phyloP scores from a whole-genome alignment of 2,113 vertebrate species.

The Monarcha castaneiventris region DNA sequence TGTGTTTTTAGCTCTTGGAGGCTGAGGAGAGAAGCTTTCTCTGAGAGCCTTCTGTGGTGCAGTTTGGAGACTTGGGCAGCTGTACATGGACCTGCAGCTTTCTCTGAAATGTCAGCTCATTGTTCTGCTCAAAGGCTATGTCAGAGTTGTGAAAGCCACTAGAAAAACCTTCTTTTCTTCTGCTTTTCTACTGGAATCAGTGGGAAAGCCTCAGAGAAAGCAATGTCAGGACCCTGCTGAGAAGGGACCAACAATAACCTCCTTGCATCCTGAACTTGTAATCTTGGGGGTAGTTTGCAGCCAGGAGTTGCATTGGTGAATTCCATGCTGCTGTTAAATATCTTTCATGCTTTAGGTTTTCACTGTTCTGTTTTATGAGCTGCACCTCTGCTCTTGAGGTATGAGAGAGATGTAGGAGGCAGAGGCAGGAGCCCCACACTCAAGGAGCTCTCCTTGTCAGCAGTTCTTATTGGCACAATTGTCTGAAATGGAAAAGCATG shows the following conservation, averaged over 20 bases:
- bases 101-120: background rate
- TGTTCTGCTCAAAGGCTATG: background rate
- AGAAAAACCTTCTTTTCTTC: background rate
- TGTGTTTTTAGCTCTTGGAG: background rate
- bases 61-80: background rate
- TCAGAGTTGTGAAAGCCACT: background rate
- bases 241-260: background rate
- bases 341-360: background rate
- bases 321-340: background rate
- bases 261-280: background rate
- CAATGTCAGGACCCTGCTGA: background rate
- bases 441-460: background rate
- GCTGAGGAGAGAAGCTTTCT: background rate
- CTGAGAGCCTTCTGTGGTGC: background rate
- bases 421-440: background rate
- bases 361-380: background rate
- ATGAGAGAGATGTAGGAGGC: background rate
- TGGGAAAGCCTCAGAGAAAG: background rate
- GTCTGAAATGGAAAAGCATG: background rate
- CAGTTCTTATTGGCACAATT: background rate
- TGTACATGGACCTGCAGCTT: background rate
- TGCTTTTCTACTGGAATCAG: background rate
- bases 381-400: background rate
- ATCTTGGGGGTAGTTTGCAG: background rate
- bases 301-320: background rate